Evolutionary conservation across 2,113 vertebrate genomes (phyloP).

Genomic region (Catharus minimus): DNA sequence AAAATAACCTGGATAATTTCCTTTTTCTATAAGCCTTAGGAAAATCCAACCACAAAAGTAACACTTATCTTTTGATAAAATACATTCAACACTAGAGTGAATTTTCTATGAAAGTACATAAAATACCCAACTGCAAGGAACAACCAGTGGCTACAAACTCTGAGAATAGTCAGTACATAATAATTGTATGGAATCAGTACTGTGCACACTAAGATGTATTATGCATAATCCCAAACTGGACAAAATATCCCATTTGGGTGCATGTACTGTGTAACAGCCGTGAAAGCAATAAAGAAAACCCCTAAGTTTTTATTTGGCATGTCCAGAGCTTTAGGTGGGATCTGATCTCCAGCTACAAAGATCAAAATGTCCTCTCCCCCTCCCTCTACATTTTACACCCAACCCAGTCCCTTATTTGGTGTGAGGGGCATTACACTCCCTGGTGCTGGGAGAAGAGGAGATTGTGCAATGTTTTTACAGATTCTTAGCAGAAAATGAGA

Average conservation of each 20-base stretch:
- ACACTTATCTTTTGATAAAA: background rate
- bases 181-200: background rate
- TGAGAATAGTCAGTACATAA: background rate
- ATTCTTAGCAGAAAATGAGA: background rate
- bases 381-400: background rate
- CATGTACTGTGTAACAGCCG: background rate
- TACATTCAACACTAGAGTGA: background rate
- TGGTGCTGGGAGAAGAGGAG: accelerated
- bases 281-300: background rate
- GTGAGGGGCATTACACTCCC: background rate
- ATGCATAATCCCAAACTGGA: background rate
- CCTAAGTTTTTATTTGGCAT: background rate
- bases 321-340: background rate
- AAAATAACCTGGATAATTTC: background rate
- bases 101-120: background rate
- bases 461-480: background rate
- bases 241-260: background rate
- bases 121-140: background rate
- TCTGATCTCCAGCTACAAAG: background rate
- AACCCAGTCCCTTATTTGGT: too few species aligned
- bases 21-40: background rate
- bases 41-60: background rate
- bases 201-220: background rate
- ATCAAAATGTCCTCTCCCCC: background rate
- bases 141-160: background rate